phyloP scores from a whole-genome alignment of 2,888 invertebrate species.

The Melanostoma scalare region DNA sequence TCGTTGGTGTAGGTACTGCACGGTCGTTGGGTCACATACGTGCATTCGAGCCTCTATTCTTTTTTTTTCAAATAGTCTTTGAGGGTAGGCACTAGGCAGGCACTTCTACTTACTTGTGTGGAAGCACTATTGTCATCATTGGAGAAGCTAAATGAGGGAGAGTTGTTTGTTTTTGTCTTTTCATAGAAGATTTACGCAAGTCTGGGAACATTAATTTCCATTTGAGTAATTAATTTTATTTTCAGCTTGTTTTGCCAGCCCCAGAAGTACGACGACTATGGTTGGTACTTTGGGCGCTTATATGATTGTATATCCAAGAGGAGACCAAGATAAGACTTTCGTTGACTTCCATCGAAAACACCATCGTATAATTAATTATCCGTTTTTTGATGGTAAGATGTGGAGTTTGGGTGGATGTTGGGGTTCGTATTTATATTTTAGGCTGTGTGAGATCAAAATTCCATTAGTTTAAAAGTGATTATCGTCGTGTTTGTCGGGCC shows the following conservation, averaged over 20 bases:
- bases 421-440: not conserved
- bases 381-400: conserved; percentile 27
- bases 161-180: conserved; percentile 43
- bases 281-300: not conserved
- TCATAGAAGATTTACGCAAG: conserved; percentile 59
- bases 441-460: conserved; percentile 21
- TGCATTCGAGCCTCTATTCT: not conserved
- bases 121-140: not conserved
- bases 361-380: conserved; percentile 48
- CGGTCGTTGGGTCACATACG: not conserved
- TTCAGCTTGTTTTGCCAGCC: conserved; percentile 24
- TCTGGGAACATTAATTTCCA: conserved; percentile 67
- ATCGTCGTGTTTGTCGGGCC: conserved; percentile 11
- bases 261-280: not conserved
- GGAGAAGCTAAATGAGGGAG: not conserved
- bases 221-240: conserved; percentile 71
- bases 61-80: not conserved
- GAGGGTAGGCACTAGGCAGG: not conserved
- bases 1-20: conserved; percentile 37
- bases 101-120: not conserved
- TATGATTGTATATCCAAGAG: not conserved
- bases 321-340: conserved; percentile 6
- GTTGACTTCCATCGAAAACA: conserved; percentile 45
- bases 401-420: not conserved
- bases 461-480: conserved; percentile 49